These are phyloP conservation scores for Alloplasta piceator DNA, from an alignment of 2,888 invertebrate genomes.

Conservation along the genomic window DNA sequence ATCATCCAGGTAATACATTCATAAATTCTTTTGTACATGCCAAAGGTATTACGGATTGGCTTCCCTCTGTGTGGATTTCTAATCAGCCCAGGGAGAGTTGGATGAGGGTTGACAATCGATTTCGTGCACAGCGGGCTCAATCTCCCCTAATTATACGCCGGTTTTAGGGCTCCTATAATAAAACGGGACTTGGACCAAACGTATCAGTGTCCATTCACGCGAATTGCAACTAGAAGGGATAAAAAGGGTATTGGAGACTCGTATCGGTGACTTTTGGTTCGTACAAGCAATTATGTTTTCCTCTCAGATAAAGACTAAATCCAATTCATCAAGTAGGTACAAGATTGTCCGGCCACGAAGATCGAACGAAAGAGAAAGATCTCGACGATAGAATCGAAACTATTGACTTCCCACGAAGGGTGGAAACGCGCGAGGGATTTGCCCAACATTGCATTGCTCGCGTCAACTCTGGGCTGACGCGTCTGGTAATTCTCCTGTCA, in stretches of 20 bases:
- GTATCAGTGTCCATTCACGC: too few species aligned
- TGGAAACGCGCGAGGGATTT: conserved; percentile 22
- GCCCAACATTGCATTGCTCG: conserved; percentile 47
- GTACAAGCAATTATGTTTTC: neutral
- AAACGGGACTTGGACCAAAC: too few species aligned
- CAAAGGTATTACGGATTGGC: conserved; percentile 3
- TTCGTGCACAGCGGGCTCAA: neutral
- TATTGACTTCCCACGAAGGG: conserved; percentile 10
- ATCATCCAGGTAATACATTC: neutral
- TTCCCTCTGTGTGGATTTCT: neutral
- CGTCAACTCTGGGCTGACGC: conserved; percentile 25
- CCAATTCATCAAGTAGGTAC: conserved; percentile 11
- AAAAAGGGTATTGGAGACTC: too few species aligned
- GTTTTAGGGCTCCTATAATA: neutral
- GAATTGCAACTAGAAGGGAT: too few species aligned
- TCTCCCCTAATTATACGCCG: neutral
- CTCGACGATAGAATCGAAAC: neutral
- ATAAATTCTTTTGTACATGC: neutral
- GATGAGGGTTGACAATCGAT: neutral
- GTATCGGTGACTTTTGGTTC: too few species aligned
- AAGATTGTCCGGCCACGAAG: conserved; percentile 1
- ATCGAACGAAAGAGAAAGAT: conserved; percentile 12
- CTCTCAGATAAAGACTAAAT: conserved; percentile 18
- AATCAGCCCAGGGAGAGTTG: conserved; percentile 1
- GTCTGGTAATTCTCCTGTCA: conserved; percentile 49